These are phyloP conservation scores for Drosophila ananassae DNA, from an alignment of 1,140 invertebrate genomes.

Conservation along the genomic window DNA sequence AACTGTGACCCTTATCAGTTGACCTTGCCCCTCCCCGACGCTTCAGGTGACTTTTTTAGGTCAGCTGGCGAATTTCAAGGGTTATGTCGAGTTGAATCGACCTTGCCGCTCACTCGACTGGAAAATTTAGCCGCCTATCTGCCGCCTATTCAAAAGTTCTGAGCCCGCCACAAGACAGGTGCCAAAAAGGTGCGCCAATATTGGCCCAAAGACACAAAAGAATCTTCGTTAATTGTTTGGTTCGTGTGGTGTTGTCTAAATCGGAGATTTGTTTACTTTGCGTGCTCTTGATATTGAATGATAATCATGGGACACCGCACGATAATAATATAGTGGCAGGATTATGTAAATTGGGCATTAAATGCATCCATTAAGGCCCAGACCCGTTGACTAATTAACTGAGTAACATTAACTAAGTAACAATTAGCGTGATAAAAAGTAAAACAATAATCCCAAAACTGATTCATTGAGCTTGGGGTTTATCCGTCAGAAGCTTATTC, in stretches of 20 bases:
- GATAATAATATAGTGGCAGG: slow-evolving; percentile 4
- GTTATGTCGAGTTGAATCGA: slow-evolving; percentile 22
- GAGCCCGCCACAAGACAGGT: background rate
- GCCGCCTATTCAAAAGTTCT: slow-evolving; percentile 34
- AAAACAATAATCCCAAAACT: slow-evolving; percentile 19
- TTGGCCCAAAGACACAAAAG: slow-evolving; percentile 44
- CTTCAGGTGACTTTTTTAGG: slow-evolving; percentile 19
- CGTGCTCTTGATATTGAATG: slow-evolving; percentile 68
- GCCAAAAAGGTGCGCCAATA: slow-evolving; percentile 54
- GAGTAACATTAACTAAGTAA: slow-evolving; percentile 12
- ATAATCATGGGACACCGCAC: slow-evolving; percentile 63
- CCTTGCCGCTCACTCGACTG: slow-evolving; percentile 57
- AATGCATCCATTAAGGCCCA: background rate
- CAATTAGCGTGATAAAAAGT: slow-evolving; percentile 20
- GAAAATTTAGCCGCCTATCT: slow-evolving; percentile 37
- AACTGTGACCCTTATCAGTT: slow-evolving; percentile 40
- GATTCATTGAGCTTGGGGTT: slow-evolving; percentile 37
- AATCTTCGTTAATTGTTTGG: slow-evolving; percentile 58
- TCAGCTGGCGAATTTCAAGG: slow-evolving; percentile 41
- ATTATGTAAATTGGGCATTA: slow-evolving; percentile 47
- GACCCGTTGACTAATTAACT: slow-evolving; percentile 8
- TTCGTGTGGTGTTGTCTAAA: slow-evolving; percentile 19
- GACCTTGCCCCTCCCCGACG: slow-evolving; percentile 8
- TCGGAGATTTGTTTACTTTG: slow-evolving; percentile 42
- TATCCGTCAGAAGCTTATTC: slow-evolving; percentile 16